Percentiles rank a stretch among this genome's conserved stretches.
phyloP scores from a whole-genome alignment of 2,113 vertebrate genomes.

The Lepus europaeus region DNA sequence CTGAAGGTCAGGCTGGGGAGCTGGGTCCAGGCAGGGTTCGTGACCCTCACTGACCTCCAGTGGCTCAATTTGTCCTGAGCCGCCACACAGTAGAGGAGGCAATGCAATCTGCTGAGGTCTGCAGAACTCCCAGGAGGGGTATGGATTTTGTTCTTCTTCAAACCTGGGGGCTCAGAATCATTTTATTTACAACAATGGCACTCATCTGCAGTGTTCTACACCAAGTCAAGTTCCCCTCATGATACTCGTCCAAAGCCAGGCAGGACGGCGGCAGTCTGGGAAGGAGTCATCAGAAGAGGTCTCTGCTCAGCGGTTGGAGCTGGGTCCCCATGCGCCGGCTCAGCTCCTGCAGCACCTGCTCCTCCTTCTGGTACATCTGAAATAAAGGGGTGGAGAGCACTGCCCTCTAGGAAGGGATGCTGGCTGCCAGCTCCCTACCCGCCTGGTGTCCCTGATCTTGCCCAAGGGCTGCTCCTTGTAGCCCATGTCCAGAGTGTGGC shows the following conservation, averaged over 20 bases:
- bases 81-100: too few relatives aligned
- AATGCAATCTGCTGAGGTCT: not conserved
- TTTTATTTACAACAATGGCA: not conserved
- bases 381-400: not conserved
- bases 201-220: not conserved
- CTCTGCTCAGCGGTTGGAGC: slow-evolving; percentile 90
- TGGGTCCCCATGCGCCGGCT: slow-evolving; percentile 87
- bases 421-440: too few relatives aligned
- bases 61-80: too few relatives aligned
- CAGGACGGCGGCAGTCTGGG: too few relatives aligned
- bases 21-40: too few relatives aligned
- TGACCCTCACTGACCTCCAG: too few relatives aligned
- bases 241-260: too few relatives aligned
- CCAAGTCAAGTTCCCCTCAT: not conserved
- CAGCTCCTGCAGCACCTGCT: slow-evolving; percentile 91
- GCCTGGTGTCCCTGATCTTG: too few relatives aligned
- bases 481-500: not conserved
- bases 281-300: slow-evolving; percentile 74
- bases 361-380: slow-evolving; percentile 94
- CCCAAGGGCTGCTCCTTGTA: too few relatives aligned
- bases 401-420: not conserved
- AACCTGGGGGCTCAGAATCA: not conserved
- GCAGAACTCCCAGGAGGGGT: not conserved
- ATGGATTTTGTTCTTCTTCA: not conserved
- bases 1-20: too few relatives aligned